Evolutionary conservation across 2,797 vertebrate genomes (phyloP).

Genomic region (Epinephelus coioides): DNA sequence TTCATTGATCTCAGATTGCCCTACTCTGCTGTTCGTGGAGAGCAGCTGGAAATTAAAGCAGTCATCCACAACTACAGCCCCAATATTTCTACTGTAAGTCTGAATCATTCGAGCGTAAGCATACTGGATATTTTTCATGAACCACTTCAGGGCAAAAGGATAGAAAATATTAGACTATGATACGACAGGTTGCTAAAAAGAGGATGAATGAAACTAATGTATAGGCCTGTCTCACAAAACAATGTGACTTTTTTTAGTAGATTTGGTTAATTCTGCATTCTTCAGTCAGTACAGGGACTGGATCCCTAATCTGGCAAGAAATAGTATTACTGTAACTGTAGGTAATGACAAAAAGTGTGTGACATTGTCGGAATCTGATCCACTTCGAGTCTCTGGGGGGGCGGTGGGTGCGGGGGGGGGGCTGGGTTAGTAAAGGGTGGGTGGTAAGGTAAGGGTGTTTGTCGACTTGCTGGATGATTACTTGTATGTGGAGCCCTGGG

Average conservation of each 20-base stretch:
- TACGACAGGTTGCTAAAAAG: background rate
- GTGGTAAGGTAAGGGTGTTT: too few species aligned
- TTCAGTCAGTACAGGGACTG: background rate
- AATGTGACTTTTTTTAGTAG: background rate
- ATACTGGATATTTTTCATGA: background rate
- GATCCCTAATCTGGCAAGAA: background rate
- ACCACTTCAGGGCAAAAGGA: background rate
- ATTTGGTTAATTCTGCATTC: background rate
- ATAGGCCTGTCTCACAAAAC: too few species aligned
- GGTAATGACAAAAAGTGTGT: background rate
- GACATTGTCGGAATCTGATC: background rate
- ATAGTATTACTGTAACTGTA: background rate
- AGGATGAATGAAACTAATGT: background rate
- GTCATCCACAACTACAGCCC: constrained; percentile 88
- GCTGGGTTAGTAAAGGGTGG: too few species aligned
- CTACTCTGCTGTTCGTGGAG: constrained; percentile 90
- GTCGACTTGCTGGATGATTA: too few species aligned
- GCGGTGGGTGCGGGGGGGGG: too few species aligned
- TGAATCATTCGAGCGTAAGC: background rate
- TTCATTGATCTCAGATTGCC: constrained; percentile 92
- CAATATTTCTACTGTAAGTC: constrained; percentile 61
- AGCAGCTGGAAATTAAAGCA: constrained; percentile 92
- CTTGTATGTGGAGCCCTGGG: too few species aligned
- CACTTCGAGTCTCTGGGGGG: too few species aligned
- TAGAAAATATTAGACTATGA: background rate